Evolutionary conservation across 2,797 vertebrate species (phyloP).

Genomic region (Vipera ursinii): DNA sequence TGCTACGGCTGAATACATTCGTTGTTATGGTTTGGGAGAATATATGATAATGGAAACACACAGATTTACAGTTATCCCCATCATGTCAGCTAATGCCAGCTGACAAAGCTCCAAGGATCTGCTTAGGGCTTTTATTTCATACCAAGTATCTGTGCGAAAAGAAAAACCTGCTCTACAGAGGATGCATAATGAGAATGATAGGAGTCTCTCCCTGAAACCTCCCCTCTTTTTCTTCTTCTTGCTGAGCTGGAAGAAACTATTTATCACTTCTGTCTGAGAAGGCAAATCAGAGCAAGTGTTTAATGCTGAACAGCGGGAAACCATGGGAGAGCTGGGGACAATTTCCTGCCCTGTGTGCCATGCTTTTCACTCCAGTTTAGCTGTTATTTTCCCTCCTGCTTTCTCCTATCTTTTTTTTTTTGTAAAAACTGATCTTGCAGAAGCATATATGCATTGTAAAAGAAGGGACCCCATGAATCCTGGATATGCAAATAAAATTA

Average conservation of each 20-base stretch:
- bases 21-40: not conserved
- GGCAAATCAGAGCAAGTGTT: constrained; percentile 32
- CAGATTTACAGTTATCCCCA: not conserved
- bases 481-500: constrained; percentile 31
- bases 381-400: constrained; percentile 43
- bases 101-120: not conserved
- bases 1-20: not conserved
- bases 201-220: constrained; percentile 22
- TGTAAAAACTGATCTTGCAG: constrained; percentile 33
- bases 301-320: constrained; percentile 43
- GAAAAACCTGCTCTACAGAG: not conserved
- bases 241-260: constrained; percentile 38
- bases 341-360: constrained; percentile 52
- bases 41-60: not conserved
- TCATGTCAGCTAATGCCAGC: not conserved
- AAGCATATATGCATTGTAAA: constrained; percentile 34
- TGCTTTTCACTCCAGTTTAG: constrained; percentile 33
- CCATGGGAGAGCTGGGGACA: constrained; percentile 44
- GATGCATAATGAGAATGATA: accelerated
- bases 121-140: not conserved
- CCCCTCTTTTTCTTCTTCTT: constrained; percentile 19
- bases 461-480: constrained; percentile 32
- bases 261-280: constrained; percentile 19
- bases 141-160: not conserved
- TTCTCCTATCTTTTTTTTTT: not conserved